Evolutionary conservation across 2,888 invertebrate species (phyloP).

Genomic region (Hemithea aestivaria): DNA sequence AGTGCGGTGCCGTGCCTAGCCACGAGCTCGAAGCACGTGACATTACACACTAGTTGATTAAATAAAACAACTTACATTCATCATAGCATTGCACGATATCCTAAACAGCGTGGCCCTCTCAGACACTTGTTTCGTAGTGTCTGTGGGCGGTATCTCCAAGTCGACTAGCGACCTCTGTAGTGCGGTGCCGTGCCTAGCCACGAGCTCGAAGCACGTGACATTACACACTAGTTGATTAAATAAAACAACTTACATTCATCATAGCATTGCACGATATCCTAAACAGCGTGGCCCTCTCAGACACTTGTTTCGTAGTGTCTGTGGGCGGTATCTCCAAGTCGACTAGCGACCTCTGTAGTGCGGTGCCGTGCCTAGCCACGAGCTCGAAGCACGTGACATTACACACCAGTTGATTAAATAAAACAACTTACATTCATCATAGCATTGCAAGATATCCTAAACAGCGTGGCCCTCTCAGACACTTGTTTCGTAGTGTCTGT

Average conservation of each 20-base stretch:
- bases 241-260: too few relatives aligned
- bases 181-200: constrained; percentile 91
- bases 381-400: constrained; percentile 96
- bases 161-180: constrained; percentile 90
- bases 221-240: too few relatives aligned
- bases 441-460: constrained; percentile 96
- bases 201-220: constrained; percentile 95
- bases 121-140: constrained; percentile 92
- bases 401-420: too few relatives aligned
- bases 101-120: constrained; percentile 97
- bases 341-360: constrained; percentile 88
- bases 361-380: constrained; percentile 91
- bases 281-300: constrained; percentile 96
- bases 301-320: constrained; percentile 91
- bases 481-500: constrained; percentile 91
- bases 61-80: constrained; percentile 90
- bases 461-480: constrained; percentile 95
- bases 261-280: constrained; percentile 97
- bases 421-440: too few relatives aligned
- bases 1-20: too few relatives aligned
- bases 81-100: constrained; percentile 97
- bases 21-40: too few relatives aligned
- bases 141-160: constrained; percentile 85
- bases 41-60: too few relatives aligned
- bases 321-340: constrained; percentile 87